Evolutionary conservation across 2,113 vertebrate genomes (phyloP).

Genomic region (Alligator sinensis): DNA sequence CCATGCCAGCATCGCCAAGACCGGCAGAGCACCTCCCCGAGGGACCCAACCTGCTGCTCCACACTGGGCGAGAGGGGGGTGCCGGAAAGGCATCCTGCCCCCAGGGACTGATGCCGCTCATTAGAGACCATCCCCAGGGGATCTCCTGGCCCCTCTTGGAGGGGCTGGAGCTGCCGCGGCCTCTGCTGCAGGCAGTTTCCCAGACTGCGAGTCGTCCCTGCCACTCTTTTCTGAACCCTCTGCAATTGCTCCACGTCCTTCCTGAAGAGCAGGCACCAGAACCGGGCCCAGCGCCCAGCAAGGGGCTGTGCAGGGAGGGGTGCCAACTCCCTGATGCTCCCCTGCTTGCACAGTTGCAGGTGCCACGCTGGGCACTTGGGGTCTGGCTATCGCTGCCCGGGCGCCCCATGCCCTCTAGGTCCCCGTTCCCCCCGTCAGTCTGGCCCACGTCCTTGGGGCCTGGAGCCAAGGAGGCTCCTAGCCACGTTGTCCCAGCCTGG

Average conservation of each 20-base stretch:
- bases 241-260: background rate
- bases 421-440: too few species aligned
- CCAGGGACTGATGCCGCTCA: background rate
- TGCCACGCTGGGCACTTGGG: rapidly evolving
- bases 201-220: background rate
- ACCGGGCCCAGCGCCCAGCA: too few species aligned
- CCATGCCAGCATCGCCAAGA: rapidly evolving
- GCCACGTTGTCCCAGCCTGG: too few species aligned
- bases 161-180: background rate
- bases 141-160: background rate
- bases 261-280: too few species aligned
- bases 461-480: too few species aligned
- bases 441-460: too few species aligned
- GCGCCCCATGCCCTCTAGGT: background rate
- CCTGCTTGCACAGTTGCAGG: rapidly evolving
- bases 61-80: too few species aligned
- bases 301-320: background rate
- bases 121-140: too few species aligned
- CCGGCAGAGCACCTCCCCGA: background rate
- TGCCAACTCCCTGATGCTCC: rapidly evolving
- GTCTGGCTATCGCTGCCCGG: background rate
- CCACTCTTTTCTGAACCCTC: background rate
- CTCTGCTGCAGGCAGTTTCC: too few species aligned
- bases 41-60: too few species aligned
- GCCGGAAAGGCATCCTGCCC: too few species aligned